Evolutionary conservation across 2,888 invertebrate species (phyloP).

Genomic region (Sminthurides aquaticus): DNA sequence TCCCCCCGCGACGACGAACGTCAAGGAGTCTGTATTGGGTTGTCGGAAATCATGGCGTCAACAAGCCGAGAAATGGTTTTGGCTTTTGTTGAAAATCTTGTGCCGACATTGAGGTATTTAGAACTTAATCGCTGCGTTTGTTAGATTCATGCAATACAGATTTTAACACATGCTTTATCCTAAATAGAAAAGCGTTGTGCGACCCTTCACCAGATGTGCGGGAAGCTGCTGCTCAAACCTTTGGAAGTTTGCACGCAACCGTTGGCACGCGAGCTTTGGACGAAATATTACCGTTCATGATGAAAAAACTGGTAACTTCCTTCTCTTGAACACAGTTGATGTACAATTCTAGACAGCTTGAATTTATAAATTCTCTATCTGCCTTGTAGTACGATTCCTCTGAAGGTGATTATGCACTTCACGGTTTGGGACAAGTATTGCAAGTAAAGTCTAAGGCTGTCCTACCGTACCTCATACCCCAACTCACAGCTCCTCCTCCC

Average conservation of each 20-base stretch:
- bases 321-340: neutral
- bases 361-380: neutral
- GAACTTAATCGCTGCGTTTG: constrained; percentile 19
- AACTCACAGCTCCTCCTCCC: constrained; percentile 78
- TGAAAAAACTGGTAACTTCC: constrained; percentile 60
- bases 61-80: constrained; percentile 91
- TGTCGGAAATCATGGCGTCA: constrained; percentile 95
- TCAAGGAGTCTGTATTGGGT: constrained; percentile 96
- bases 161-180: neutral
- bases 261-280: constrained; percentile 90
- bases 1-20: constrained; percentile 89
- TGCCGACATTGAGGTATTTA: constrained; percentile 84
- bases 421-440: constrained; percentile 95
- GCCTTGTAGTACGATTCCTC: constrained; percentile 59
- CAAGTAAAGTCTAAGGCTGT: constrained; percentile 91
- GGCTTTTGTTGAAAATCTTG: constrained; percentile 76
- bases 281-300: constrained; percentile 88
- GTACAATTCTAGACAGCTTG: too few relatives aligned
- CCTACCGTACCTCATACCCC: constrained; percentile 90
- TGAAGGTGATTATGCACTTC: constrained; percentile 80
- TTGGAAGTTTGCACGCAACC: constrained; percentile 89
- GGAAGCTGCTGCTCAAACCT: constrained; percentile 90
- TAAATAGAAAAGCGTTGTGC: constrained; percentile 68
- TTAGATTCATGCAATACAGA: neutral
- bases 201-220: constrained; percentile 88